Evolutionary conservation across 2,113 vertebrate genomes (phyloP).

Genomic region (Strigops habroptila): DNA sequence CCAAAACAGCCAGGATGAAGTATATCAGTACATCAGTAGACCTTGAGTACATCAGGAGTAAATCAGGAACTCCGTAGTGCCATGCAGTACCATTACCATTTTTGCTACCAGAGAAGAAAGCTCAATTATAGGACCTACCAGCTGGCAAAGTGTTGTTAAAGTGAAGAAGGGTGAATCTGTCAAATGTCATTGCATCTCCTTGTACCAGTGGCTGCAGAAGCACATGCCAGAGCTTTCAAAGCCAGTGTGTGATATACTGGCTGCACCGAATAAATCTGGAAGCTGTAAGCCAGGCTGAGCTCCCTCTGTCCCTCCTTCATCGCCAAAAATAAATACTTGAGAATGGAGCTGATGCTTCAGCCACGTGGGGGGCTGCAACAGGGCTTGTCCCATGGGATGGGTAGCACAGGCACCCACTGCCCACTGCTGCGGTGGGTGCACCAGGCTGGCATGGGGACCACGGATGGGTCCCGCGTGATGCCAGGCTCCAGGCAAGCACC

Average conservation of each 20-base stretch:
- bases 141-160: neutral
- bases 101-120: neutral
- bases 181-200: neutral
- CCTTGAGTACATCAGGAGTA: neutral
- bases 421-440: neutral
- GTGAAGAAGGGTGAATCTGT: neutral
- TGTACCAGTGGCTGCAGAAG: neutral
- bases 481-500: neutral
- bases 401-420: neutral
- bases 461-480: accelerated
- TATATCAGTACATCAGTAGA: neutral
- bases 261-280: neutral
- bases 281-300: neutral
- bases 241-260: neutral
- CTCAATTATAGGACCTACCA: neutral
- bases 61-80: neutral
- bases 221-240: neutral
- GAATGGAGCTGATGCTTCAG: accelerated
- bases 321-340: neutral
- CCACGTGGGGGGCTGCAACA: neutral
- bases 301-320: neutral
- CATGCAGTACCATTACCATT: neutral
- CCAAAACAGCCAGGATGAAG: neutral
- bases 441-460: neutral
- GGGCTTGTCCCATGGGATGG: neutral